Evolutionary conservation across 2,888 invertebrate genomes (phyloP), one percentile per base, ranked within the genome.

Genomic region (Mayetiola destructor): DNA sequence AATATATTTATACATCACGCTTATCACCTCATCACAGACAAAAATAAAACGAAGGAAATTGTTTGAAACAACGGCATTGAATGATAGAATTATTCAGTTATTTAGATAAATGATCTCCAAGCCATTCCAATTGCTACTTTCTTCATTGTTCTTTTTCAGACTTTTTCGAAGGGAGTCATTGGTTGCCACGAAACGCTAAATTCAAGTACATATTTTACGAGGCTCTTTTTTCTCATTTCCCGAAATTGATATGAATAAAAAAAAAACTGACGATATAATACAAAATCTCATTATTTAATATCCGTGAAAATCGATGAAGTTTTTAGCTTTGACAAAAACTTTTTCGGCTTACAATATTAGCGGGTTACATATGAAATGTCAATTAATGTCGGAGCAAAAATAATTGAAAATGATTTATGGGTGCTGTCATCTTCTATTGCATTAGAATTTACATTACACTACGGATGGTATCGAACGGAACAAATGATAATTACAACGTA

Each of bases 361-460:
- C 23, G 27, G 27, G 48, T 48, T 48, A 27, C 27, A 18, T 4
- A 12, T 4, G 4, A 3, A 48, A 4, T 48, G 48, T 52, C 23
- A 57, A 57, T 57, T 57, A 30, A 57, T 52, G 48, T 57, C 48
- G 53, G 37, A 52, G 30, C 48, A 29, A 32, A 53, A 52, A 37
- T 57, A 57, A 57, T 57, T 57, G 57, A 53, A 57, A 57, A 40
- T 57, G 57, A 57, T 57, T 57, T 53, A 57, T 57, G 57, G 35
- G n/a, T n/a, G n/a, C n/a, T n/a, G n/a, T n/a, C n/a, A n/a, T n/a
- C n/a, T n/a, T n/a, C n/a, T n/a, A n/a, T n/a, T n/a, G n/a, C n/a
- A n/a, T n/a, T n/a, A n/a, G n/a, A n/a, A n/a, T n/a, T n/a, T n/a
- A n/a, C n/a, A n/a, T n/a, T n/a, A n/a, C n/a, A n/a, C n/a, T n/a